Conservation (phyloP, 2,888 invertebrate species). For the Aphidius colemani region DNA sequence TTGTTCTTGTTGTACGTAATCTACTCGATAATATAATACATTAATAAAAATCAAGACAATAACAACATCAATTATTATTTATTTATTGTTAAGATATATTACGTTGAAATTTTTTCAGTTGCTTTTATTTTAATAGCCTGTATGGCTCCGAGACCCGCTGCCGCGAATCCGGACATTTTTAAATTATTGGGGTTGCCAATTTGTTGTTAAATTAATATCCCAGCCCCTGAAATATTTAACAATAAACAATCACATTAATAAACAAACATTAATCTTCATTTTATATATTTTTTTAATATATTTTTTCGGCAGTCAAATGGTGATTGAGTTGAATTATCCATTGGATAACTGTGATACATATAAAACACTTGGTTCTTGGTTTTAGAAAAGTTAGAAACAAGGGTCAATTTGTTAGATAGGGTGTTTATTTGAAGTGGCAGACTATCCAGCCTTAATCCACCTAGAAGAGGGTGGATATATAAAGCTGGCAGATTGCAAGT, state of each 20-base stretch:
- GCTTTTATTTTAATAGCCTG: conserved; percentile 53
- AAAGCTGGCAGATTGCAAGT: conserved; percentile 12
- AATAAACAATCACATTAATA: not conserved
- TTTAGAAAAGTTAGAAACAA: conserved; percentile 16
- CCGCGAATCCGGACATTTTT: conserved; percentile 59
- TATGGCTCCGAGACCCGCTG: conserved; percentile 57
- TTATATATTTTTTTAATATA: not conserved
- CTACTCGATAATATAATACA: not conserved
- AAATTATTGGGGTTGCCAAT: conserved; percentile 59
- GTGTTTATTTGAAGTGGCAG: conserved; percentile 58
- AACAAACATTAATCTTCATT: not conserved
- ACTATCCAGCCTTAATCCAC: conserved; percentile 54
- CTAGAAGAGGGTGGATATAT: conserved; percentile 17
- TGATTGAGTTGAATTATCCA: not conserved
- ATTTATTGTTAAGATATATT: not conserved
- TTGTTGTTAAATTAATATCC: conserved; percentile 33
- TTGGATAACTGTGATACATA: not conserved
- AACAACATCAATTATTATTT: too few relatives aligned
- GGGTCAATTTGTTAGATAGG: conserved; percentile 45
- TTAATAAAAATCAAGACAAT: not conserved
- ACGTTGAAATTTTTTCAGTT: not conserved
- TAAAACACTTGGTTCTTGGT: conserved; percentile 10
- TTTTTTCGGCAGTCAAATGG: not conserved
- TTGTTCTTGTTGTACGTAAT: conserved; percentile 30
- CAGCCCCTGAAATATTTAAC: conserved; percentile 50